Base-by-base conservation (phyloP, 2,888 invertebrate species). In the Alloplasta piceator region DNA sequence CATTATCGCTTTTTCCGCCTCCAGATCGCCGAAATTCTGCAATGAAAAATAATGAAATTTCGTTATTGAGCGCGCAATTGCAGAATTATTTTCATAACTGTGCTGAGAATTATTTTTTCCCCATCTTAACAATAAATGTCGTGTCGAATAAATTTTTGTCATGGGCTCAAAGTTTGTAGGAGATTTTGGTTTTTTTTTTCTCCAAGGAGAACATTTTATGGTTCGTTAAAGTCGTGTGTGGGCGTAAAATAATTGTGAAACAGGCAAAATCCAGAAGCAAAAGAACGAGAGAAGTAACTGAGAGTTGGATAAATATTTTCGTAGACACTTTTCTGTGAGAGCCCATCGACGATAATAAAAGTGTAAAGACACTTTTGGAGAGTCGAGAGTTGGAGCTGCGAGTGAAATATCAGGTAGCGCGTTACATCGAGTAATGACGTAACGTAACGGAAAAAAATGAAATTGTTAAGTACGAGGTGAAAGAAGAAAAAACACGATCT, bases 1-100 rank as follows among this genome's bases (percentile, higher is more conserved):
- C 98, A 98, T 98, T 90, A 98, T 98, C 89, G 97, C 97, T 93
- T 97, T 97, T 93, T 98, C 97, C 82, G 97, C 96, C 92, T 98
- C 98, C 68, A 97, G 95, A 92, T 98, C 97, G 83, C 97, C 97
- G 93, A 97, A 98, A 91, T 97, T 97, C 98, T 98, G 95, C 7
- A 95, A 90, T 81, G 86, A 10, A 74, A 82, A 83, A 76, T 50
- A 46, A 6, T 58, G n/a, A n/a, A 52, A 41, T 55, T n/a, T 14
- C 50, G 9, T 5, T 16, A n/a, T 46, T 52, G 6, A 39, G 7
- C 5, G 7, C 12, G 14, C n/a, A n/a, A n/a, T n/a, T n/a, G n/a
- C n/a, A n/a, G n/a, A n/a, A n/a, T n/a, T n/a, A n/a, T n/a, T n/a
- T n/a, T n/a, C n/a, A n/a, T n/a, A n/a, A n/a, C n/a, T n/a, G n/a